phyloP scores from a whole-genome alignment of 1,140 invertebrate genomes.

The Lucilia cuprina region DNA sequence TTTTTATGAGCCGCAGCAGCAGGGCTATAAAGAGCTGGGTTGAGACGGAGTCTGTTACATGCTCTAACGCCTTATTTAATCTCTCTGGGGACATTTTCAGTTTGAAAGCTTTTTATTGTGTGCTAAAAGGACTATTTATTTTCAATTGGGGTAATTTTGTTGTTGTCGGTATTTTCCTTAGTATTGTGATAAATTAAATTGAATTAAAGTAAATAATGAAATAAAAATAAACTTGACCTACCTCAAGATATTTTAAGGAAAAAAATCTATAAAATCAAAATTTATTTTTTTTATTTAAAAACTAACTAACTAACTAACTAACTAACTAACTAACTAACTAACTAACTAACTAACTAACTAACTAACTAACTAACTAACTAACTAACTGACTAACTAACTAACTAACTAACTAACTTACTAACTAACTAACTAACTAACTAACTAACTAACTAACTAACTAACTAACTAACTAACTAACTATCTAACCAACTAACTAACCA shows the following conservation, averaged over 20 bases:
- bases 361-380: too few species aligned
- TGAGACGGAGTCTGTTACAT: conserved; percentile 1
- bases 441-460: too few species aligned
- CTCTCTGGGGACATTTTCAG: conserved; percentile 29
- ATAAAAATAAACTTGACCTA: background rate
- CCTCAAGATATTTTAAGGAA: background rate
- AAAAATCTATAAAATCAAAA: too few species aligned
- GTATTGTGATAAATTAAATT: background rate
- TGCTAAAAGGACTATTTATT: conserved; percentile 13
- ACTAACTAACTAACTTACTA: too few species aligned
- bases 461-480: too few species aligned
- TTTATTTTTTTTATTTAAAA: too few species aligned
- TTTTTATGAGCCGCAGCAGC: background rate
- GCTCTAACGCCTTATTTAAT: conserved; percentile 33
- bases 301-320: too few species aligned
- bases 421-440: too few species aligned
- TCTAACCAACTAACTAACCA: too few species aligned
- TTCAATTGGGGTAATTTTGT: background rate
- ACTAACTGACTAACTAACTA: too few species aligned
- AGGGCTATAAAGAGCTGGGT: background rate
- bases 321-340: too few species aligned
- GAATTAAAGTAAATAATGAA: background rate
- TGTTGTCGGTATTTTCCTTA: background rate
- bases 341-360: too few species aligned
- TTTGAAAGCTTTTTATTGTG: conserved; percentile 24